Evolutionary conservation across 2,888 invertebrate genomes (phyloP).

Genomic region (Penaeus monodon): DNA sequence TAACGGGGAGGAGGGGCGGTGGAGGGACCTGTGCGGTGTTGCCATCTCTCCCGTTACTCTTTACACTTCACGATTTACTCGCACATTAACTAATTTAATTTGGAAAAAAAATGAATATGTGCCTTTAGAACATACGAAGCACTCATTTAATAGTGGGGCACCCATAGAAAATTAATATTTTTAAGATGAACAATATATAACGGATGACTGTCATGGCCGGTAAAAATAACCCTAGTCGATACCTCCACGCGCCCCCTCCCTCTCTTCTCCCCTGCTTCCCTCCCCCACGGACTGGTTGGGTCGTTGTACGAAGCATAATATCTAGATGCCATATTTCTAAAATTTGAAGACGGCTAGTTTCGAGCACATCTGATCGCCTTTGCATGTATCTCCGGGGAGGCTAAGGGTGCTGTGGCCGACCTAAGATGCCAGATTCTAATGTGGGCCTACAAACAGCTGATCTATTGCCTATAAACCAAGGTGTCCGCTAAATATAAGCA

Average conservation of each 20-base stretch:
- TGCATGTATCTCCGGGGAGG: too few species aligned
- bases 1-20: neutral
- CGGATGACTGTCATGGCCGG: constrained; percentile 17
- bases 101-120: neutral
- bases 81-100: neutral
- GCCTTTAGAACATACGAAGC: neutral
- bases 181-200: constrained; percentile 13
- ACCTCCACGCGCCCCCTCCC: constrained; percentile 12
- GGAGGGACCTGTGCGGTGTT: constrained; percentile 34
- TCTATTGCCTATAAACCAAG: too few species aligned
- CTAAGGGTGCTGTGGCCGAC: too few species aligned
- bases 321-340: constrained; percentile 35
- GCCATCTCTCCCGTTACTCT: constrained; percentile 50
- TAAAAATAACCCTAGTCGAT: constrained; percentile 44
- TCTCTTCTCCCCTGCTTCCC: neutral
- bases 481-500: constrained; percentile 9
- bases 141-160: too few species aligned
- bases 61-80: constrained; percentile 7
- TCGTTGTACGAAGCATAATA: constrained; percentile 31
- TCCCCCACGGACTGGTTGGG: constrained; percentile 23
- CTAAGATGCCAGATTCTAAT: too few species aligned
- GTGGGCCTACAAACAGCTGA: too few species aligned
- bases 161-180: too few species aligned
- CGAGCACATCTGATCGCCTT: too few species aligned
- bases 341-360: constrained; percentile 12